These are phyloP conservation scores for Myotis myotis DNA, from an alignment of 2,797 vertebrate genomes.

Conservation along the genomic window DNA sequence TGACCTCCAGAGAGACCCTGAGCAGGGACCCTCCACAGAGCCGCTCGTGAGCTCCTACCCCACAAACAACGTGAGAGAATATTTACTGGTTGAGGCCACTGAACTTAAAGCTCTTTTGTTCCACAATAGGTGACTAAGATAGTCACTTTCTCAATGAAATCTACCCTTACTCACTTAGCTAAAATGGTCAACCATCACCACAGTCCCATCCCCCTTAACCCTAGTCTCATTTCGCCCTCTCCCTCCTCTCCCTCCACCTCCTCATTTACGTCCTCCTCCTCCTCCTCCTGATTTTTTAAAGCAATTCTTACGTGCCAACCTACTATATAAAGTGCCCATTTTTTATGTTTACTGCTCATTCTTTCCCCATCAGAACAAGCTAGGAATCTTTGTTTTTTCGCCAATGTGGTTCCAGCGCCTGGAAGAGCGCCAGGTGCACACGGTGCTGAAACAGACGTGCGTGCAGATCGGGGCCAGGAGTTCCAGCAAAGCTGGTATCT, in stretches of 20 bases:
- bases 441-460: not conserved
- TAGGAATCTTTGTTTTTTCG: not conserved
- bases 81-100: not conserved
- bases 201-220: not conserved
- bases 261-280: not conserved
- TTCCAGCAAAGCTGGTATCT: not conserved
- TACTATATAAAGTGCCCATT: not conserved
- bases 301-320: not conserved
- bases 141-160: not conserved
- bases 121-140: rapidly evolving
- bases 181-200: not conserved
- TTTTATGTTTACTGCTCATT: not conserved
- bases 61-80: not conserved
- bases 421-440: not conserved
- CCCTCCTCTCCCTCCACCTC: not conserved
- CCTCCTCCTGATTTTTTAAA: not conserved
- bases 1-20: not conserved
- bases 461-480: rapidly evolving
- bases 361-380: not conserved
- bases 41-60: not conserved
- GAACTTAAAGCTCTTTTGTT: not conserved
- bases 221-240: too few species aligned
- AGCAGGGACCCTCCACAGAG: not conserved
- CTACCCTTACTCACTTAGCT: not conserved
- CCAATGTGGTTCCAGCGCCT: not conserved